Conservation (phyloP, 2,797 vertebrate genomes). For the Pseudochromis fuscus region DNA sequence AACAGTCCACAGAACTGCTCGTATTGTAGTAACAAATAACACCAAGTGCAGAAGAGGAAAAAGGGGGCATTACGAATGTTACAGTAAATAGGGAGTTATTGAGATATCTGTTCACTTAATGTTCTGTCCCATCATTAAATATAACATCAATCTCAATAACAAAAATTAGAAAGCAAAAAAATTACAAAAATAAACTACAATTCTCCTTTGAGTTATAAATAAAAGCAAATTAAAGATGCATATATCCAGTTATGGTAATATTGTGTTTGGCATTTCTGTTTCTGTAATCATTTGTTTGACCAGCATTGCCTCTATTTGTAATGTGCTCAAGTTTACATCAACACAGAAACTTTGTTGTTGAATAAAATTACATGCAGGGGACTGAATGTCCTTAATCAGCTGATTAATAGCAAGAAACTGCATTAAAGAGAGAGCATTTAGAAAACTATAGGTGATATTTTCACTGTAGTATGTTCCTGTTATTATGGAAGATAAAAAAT, state of each 20-base stretch:
- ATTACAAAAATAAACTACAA: no score
- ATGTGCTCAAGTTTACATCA: not conserved
- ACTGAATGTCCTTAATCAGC: no score
- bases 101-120: no score
- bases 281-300: not conserved
- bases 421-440: not conserved
- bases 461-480: not conserved
- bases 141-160: no score
- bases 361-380: not conserved
- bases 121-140: no score
- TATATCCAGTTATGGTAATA: not conserved
- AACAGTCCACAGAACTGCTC: not conserved
- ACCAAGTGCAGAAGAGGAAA: not conserved
- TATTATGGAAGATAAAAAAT: no score
- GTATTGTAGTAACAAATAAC: not conserved
- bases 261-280: not conserved
- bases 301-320: not conserved
- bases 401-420: not conserved
- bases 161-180: no score
- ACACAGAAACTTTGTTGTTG: not conserved
- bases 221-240: not conserved
- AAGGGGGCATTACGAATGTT: no score
- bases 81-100: no score
- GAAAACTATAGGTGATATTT: not conserved
- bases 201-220: no score